Conservation (phyloP, 1,140 invertebrate genomes). For the Drosophila murphyi region DNA sequence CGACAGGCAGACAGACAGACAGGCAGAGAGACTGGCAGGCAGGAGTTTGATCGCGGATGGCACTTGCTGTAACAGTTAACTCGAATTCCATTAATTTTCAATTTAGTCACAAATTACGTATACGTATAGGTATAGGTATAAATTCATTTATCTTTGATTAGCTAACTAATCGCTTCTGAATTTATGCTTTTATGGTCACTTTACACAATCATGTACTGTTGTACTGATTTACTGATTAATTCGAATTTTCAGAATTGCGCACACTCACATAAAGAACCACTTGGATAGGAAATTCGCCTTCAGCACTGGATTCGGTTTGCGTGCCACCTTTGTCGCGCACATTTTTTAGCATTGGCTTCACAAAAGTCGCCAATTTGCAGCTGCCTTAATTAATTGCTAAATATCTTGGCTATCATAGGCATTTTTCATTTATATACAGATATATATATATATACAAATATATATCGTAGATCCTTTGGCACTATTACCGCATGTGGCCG, state of each 20-base stretch:
- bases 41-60: constrained; percentile 17
- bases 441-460: constrained; percentile 21
- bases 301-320: constrained; percentile 76
- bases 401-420: not conserved
- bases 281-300: constrained; percentile 80
- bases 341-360: constrained; percentile 43
- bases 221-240: constrained; percentile 21
- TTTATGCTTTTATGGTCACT: constrained; percentile 22
- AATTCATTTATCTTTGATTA: not conserved
- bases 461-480: constrained; percentile 46
- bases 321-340: constrained; percentile 50
- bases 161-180: not conserved
- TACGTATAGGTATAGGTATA: constrained; percentile 27
- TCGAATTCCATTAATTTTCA: constrained; percentile 15
- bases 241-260: not conserved
- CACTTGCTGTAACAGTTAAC: constrained; percentile 3
- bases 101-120: constrained; percentile 32
- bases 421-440: constrained; percentile 2
- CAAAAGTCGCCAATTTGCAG: constrained; percentile 1
- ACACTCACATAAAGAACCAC: constrained; percentile 83
- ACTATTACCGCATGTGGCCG: constrained; percentile 29
- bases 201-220: not conserved
- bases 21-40: not conserved
- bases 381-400: not conserved
- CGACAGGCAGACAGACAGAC: not conserved